phyloP scores from a whole-genome alignment of 1,140 invertebrate genomes.

The Fopius arisanus region DNA sequence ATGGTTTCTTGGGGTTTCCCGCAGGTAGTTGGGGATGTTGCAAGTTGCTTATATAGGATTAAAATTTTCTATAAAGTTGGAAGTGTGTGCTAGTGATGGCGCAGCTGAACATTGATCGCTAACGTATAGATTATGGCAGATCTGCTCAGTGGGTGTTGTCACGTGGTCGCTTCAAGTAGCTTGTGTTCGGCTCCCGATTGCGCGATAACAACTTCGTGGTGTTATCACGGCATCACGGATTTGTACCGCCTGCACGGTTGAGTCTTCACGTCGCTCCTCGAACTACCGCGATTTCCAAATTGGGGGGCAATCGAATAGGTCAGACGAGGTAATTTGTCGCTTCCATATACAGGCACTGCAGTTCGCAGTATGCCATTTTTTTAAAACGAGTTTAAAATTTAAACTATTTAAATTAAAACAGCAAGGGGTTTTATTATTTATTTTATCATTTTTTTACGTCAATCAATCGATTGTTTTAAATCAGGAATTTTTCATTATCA shows the following conservation, averaged over 20 bases:
- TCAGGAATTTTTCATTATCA: no score
- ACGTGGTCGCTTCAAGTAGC: constrained; percentile 70
- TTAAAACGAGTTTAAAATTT: no score
- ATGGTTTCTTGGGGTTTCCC: neutral
- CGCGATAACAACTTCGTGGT: constrained; percentile 51
- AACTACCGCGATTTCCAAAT: constrained; percentile 72
- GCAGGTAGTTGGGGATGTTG: neutral
- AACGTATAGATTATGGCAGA: constrained; percentile 66
- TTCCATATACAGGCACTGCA: constrained; percentile 69
- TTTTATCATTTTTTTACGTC: no score
- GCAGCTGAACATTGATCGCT: constrained; percentile 74
- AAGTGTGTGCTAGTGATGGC: constrained; percentile 73
- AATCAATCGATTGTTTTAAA: no score
- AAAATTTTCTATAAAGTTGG: constrained; percentile 22
- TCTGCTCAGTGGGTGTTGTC: constrained; percentile 72
- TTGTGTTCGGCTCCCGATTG: constrained; percentile 67
- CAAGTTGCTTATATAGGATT: constrained; percentile 45
- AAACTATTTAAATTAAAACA: neutral
- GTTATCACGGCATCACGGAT: constrained; percentile 48
- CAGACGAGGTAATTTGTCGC: constrained; percentile 69
- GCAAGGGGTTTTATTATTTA: neutral
- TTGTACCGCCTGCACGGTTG: constrained; percentile 63
- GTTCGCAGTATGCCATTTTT: constrained; percentile 66
- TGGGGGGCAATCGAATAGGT: constrained; percentile 67
- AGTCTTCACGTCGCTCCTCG: constrained; percentile 68